Evolutionary conservation across 1,140 invertebrate species (phyloP), one percentile per base, ranked within the genome.

Genomic region (Eueides isabella): DNA sequence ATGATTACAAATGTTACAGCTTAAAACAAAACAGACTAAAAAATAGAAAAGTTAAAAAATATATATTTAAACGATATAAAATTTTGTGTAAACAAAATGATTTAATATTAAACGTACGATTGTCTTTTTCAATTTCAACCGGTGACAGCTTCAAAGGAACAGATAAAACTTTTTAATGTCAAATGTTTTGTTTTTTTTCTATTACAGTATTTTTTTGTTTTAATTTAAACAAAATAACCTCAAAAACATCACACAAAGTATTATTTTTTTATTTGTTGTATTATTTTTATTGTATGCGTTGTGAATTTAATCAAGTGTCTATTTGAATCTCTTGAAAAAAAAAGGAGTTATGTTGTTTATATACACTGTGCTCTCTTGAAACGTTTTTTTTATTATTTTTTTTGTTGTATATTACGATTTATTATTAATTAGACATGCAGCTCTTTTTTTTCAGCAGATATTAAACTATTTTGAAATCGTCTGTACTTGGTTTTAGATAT

Each of bases 101-200:
- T 55, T 55, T 55, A 55, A 23, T 55, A 55, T 55, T 55, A 55
- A 55, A 55, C 48, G 48, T 23, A 26, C 23, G 9, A 55, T 55
- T 16, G 3, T 7, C 19, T 44, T 44, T 4, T 44, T 44, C n/a
- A n/a, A 44, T 23, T 12, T 26, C 19, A 55, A 23, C 26, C 11
- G 48, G 9, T 55, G 7, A 55, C 7, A 26, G n/a, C 0, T 23
- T 26, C 2, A 55, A 55, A 55, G 26, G 19, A 11, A 55, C 23
- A 44, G n/a, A 55, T 55, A 23, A 2, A 55, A 55, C 23, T 23
- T 1, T 55, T 55, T 23, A 55, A 55, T 12, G 23, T 11, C 11
- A 26, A 48, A 23, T 19, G n/a, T 23, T 7, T 48, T n/a, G n/a
- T 12, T 38, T 38, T 38, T 38, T 5, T 41, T 44, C 16, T 44